These are phyloP conservation scores for Callyntrura sp. DNA, from an alignment of 2,888 invertebrate species.

Conservation along the genomic window DNA sequence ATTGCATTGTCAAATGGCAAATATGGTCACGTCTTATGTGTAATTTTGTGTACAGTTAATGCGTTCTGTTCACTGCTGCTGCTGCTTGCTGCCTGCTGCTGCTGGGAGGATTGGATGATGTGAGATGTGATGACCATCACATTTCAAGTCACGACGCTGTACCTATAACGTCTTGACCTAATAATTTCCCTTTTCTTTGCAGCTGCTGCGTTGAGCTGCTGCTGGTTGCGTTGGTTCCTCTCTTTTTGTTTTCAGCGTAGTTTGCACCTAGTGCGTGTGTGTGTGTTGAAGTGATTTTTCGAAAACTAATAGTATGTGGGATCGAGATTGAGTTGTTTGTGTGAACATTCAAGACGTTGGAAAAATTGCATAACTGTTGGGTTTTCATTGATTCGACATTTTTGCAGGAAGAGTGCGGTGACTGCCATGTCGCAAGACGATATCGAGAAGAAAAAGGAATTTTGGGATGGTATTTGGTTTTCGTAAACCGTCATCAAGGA, in stretches of 20 bases:
- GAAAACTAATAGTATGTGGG: neutral
- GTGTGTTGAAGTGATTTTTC: conserved; percentile 13
- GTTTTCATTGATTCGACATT: conserved; percentile 5
- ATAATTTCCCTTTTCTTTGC: conserved; percentile 66
- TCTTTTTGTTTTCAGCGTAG: neutral
- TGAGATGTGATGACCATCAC: conserved; percentile 49
- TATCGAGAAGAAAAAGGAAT: conserved; percentile 64
- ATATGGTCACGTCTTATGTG: neutral
- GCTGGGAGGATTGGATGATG: neutral
- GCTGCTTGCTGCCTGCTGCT: neutral
- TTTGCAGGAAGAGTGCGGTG: neutral
- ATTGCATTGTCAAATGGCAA: no score
- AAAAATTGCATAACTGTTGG: neutral
- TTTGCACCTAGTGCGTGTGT: neutral
- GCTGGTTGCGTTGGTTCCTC: neutral
- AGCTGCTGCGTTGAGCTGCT: conserved; percentile 11
- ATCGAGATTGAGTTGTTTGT: neutral
- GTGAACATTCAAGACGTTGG: neutral
- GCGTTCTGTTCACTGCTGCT: neutral
- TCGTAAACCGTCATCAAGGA: conserved; percentile 13
- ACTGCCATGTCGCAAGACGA: conserved; percentile 57
- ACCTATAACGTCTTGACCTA: conserved; percentile 64
- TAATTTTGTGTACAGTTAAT: neutral
- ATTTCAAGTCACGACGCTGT: conserved; percentile 64
- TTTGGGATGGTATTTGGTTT: conserved; percentile 70